phyloP scores from a whole-genome alignment of 2,888 invertebrate genomes.

The Lobophora halterata region DNA sequence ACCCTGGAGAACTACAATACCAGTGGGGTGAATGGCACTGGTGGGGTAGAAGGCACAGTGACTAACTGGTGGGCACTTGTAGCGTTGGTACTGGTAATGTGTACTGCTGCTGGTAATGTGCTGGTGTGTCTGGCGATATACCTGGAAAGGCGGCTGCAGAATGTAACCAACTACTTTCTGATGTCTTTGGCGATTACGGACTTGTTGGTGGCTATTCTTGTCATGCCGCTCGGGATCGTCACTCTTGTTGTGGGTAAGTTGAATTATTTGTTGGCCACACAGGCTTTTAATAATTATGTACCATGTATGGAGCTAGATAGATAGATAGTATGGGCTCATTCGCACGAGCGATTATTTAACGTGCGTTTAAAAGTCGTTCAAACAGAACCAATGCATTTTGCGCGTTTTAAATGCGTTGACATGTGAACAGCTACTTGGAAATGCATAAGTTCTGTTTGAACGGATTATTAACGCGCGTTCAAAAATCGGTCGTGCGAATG shows the following conservation, averaged over 20 bases:
- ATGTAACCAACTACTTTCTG: conserved; percentile 98
- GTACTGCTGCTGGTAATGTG: conserved; percentile 95
- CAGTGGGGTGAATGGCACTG: conserved; percentile 42
- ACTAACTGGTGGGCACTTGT: conserved; percentile 92
- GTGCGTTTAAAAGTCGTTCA: too few relatives aligned
- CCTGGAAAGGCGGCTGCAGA: conserved; percentile 94
- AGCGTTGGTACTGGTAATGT: conserved; percentile 88
- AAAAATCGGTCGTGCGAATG: too few relatives aligned
- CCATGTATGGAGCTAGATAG: too few relatives aligned
- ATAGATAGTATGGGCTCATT: too few relatives aligned
- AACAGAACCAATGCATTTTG: too few relatives aligned
- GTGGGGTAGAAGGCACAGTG: conserved; percentile 30
- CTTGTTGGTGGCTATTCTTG: conserved; percentile 94
- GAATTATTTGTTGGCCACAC: too few relatives aligned
- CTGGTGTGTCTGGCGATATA: conserved; percentile 96
- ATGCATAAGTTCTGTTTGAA: too few relatives aligned
- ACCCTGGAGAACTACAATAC: conserved; percentile 42
- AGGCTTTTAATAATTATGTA: too few relatives aligned
- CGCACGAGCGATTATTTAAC: too few relatives aligned
- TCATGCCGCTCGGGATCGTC: conserved; percentile 96
- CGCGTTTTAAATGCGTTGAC: too few relatives aligned
- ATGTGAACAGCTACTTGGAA: too few relatives aligned
- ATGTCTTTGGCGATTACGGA: conserved; percentile 98
- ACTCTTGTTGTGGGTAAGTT: conserved; percentile 89
- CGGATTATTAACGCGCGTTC: too few relatives aligned